Conservation (phyloP, 2,113 vertebrate species). For the Macheiramphus alcinus region DNA sequence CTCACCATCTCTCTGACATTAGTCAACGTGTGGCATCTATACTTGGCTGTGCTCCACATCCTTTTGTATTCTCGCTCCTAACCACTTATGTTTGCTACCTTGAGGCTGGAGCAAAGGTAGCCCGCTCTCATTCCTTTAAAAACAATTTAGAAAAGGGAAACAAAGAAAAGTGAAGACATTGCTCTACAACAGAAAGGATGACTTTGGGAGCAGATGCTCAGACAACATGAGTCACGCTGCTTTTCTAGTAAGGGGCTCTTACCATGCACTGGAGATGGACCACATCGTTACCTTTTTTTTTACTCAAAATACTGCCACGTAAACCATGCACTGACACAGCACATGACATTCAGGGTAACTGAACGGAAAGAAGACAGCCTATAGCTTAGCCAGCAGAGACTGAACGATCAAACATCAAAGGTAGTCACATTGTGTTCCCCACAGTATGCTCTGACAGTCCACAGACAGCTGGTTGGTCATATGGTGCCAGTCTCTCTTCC, state of each 20-base stretch:
- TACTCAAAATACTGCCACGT: background rate
- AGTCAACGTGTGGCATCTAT: background rate
- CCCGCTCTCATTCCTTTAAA: background rate
- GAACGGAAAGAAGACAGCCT: background rate
- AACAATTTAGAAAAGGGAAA: background rate
- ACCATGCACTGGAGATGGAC: background rate
- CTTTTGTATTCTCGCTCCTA: background rate
- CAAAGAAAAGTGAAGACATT: background rate
- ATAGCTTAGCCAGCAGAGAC: background rate
- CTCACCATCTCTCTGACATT: background rate
- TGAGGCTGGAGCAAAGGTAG: background rate
- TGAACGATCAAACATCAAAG: background rate
- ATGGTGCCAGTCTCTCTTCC: conserved; percentile 17
- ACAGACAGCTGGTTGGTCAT: conserved; percentile 49
- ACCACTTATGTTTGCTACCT: background rate
- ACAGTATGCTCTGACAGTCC: conserved; percentile 36
- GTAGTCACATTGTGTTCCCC: conserved; percentile 2
- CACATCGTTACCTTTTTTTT: background rate
- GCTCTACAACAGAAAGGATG: background rate
- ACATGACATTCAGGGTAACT: background rate
- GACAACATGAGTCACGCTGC: background rate
- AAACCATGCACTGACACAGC: background rate
- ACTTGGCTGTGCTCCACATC: background rate
- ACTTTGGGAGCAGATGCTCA: background rate
- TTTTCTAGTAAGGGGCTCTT: background rate